Evolutionary conservation across 2,888 invertebrate genomes (phyloP).

Genomic region (Gymnocheta viridis): DNA sequence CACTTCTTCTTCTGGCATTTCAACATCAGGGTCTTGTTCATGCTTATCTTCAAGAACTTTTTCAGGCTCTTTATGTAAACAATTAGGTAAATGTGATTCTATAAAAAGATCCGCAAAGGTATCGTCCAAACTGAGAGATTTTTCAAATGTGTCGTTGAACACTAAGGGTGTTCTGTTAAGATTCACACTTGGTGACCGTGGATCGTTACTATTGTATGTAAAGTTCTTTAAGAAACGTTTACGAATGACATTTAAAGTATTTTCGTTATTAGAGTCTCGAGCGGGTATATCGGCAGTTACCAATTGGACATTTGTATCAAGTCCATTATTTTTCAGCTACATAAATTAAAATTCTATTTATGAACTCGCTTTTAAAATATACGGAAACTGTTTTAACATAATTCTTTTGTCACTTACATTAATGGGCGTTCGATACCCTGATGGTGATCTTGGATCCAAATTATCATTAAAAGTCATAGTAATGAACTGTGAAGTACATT

Average conservation of each 20-base stretch:
- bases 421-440: slow-evolving; percentile 76
- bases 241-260: slow-evolving; percentile 74
- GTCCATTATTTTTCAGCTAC: slow-evolving; percentile 30
- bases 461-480: background rate
- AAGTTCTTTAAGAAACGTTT: slow-evolving; percentile 78
- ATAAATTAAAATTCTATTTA: background rate
- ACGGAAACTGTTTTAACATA: background rate
- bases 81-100: slow-evolving; percentile 74
- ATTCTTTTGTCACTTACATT: slow-evolving; percentile 72
- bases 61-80: background rate
- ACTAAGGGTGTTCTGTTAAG: slow-evolving; percentile 78
- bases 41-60: background rate
- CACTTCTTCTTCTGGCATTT: slow-evolving; percentile 38
- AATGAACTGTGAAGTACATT: slow-evolving; percentile 15
- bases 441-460: slow-evolving; percentile 78
- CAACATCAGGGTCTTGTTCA: slow-evolving; percentile 1
- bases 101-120: slow-evolving; percentile 80
- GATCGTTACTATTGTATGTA: slow-evolving; percentile 76
- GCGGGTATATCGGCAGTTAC: slow-evolving; percentile 4
- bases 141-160: slow-evolving; percentile 76
- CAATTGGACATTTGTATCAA: slow-evolving; percentile 6
- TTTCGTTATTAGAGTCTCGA: slow-evolving; percentile 53
- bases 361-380: background rate
- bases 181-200: slow-evolving; percentile 76
- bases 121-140: slow-evolving; percentile 77